Evolutionary conservation across 30 jellyfish, hydroid and myxozoan species (phyloP), one percentile per base, ranked within the genome.

Genomic region (Euphysa ruthae): DNA sequence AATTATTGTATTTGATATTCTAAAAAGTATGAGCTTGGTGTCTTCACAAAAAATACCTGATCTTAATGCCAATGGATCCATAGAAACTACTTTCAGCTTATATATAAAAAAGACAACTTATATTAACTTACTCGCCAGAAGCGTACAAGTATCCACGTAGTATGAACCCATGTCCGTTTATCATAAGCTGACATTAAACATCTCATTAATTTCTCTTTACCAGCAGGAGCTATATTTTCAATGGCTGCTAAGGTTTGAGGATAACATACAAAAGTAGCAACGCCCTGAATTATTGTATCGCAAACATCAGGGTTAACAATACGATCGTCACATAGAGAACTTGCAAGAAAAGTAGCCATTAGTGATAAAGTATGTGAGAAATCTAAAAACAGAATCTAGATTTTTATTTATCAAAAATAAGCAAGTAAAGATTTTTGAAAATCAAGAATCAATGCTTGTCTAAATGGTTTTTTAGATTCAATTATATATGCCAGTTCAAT

Each of bases 91-190:
- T 0, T n/a, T 42, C 55, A 13, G 55, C 16, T 42, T 13, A 42
- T 19, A 42, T 19, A 18, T 3, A 56, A 56, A 56, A 0, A 0
- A 21, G 20, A 31, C 20, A 13, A 58, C 13, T 58, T 19, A 13
- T 14, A 1, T 4, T 24, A 12, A 58, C 94, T 35, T 49, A 86
- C 96, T 87, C 96, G 55, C 96, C 96, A 86, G 54, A 86, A 86
- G 16, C 96, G 70, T 46, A 86, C 96, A 10, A 86, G 79, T 14
- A 86, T 86, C 96, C 96, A 86, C 0, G 96, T 86, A 12, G 96
- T 86, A 72, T 86, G 96, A 14, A 86, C 96, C 96, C 96, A 86
- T 6, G 96, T 86, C 12, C 96, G 92, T 66, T 86, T 86, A 58
- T 86, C 96, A 52, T 86, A 86, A 7, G 96, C 96, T 6, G 96